phyloP scores from a whole-genome alignment of 2,113 vertebrate genomes.

The Halcyon malimbica region DNA sequence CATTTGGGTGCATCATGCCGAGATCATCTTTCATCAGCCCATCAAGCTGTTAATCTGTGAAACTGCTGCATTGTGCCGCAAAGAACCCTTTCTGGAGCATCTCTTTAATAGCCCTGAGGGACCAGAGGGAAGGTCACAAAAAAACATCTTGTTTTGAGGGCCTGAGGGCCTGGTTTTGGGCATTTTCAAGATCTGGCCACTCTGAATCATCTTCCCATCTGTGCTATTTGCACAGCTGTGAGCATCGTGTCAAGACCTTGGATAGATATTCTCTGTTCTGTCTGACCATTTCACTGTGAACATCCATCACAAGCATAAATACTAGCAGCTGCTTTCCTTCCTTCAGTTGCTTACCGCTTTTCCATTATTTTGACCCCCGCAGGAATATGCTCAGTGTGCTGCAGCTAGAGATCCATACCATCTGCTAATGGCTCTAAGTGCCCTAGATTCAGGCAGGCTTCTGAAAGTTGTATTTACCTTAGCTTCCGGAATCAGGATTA shows the following conservation, averaged over 20 bases:
- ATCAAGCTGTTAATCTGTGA: constrained; percentile 25
- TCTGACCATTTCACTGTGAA: constrained; percentile 50
- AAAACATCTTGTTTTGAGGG: not conserved
- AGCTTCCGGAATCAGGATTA: not conserved
- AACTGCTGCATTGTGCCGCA: not conserved
- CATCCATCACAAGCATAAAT: constrained; percentile 56
- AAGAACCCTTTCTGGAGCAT: not conserved
- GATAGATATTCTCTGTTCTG: constrained; percentile 38
- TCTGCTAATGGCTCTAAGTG: not conserved
- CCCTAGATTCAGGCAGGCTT: not conserved
- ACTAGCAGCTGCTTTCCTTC: constrained; percentile 53
- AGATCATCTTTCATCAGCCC: not conserved
- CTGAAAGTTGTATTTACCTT: constrained; percentile 19
- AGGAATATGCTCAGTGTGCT: not conserved
- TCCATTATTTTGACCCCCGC: constrained; percentile 20
- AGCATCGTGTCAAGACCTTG: constrained; percentile 62
- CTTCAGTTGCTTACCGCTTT: not conserved
- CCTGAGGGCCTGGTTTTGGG: constrained; percentile 9
- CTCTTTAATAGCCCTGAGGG: not conserved
- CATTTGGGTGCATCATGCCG: not conserved
- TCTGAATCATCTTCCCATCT: constrained; percentile 60
- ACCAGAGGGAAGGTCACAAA: not conserved
- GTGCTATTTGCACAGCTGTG: constrained; percentile 60
- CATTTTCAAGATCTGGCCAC: constrained; percentile 21
- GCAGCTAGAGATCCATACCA: constrained; percentile 9